Base-by-base conservation (phyloP, 2,888 invertebrate species). In the Ernsta delagoae region DNA sequence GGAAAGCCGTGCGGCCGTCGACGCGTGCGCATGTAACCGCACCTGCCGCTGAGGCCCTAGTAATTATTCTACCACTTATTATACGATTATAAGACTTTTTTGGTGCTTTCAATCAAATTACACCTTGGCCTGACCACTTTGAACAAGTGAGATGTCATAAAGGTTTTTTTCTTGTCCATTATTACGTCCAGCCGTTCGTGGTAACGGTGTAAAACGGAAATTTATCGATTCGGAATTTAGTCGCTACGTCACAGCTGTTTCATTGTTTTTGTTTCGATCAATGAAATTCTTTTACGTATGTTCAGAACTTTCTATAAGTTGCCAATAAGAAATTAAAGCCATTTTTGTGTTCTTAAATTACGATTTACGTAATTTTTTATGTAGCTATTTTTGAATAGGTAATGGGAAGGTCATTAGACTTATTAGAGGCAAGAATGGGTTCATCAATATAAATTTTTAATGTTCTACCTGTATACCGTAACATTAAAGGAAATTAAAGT, bases 51-150 rank as follows among this genome's bases (percentile, higher is more conserved):
- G 83, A 87, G 83, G 85, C 92, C 91, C 86, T 82, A 83, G 85
- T 91, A 92, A 93, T 92, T 92, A 92, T 92, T 89, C 90, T 85
- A 86, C 90, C 90, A 90, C 91, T 92, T 90, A 92, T 92, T 90
- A 91, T 89, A 90, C 90, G 89, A 92, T 92, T 90, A 92, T 91
- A 88, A 87, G 86, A 90, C 86, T 92, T 92, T 93, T 93, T 93
- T 92, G 90, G 91, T 90, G 90, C 93, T 92, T 92, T 93, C 93
- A 92, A 92, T 92, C 92, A 92, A 93, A 93, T 93, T 93, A 92
- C 93, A 93, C 93, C 92, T 92, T 92, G 87, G 86, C 80, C 79
- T 76, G 84, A 83, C 84, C 86, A 89, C 87, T 90, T 89, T 82
- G 87, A 84, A 84, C 74, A 87, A 93, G 89, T 92, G 87, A 93